phyloP scores from a whole-genome alignment of 2,113 vertebrate genomes.

The Arvicanthis niloticus region DNA sequence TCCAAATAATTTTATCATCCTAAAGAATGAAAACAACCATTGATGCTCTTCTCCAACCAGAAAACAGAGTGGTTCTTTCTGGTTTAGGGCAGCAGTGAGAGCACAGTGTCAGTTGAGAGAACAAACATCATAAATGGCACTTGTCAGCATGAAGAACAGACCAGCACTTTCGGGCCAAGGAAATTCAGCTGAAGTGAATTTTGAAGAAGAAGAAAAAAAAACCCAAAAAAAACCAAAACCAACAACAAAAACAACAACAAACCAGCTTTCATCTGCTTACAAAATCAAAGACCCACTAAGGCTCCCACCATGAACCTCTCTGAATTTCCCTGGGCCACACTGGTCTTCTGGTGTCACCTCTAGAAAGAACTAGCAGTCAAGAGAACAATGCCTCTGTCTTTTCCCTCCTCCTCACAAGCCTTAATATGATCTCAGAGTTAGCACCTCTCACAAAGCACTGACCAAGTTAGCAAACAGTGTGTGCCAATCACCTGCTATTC shows the following conservation, averaged over 20 bases:
- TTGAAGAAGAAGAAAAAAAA: not conserved
- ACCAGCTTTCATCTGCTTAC: not conserved
- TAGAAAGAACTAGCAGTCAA: not conserved
- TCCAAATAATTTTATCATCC: slow-evolving; percentile 8
- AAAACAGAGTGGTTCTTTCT: not conserved
- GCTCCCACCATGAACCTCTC: not conserved
- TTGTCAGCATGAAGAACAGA: not conserved
- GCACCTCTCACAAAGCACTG: not conserved
- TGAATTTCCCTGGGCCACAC: not conserved
- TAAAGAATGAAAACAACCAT: not conserved
- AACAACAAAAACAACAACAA: no score
- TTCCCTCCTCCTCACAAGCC: not conserved
- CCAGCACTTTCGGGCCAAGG: not conserved
- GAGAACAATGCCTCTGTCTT: not conserved
- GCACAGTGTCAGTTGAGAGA: not conserved
- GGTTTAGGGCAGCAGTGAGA: not conserved
- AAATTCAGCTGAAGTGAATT: not conserved
- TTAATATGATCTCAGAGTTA: not conserved
- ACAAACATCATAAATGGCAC: not conserved
- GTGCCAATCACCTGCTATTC: not conserved
- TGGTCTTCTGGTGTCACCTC: not conserved
- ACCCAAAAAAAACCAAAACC: no score
- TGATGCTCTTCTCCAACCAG: not conserved
- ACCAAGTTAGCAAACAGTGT: slow-evolving; percentile 10
- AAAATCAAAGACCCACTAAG: not conserved